These are phyloP conservation scores for Mechanitis messenoides DNA, from an alignment of 2,888 invertebrate genomes.

Conservation along the genomic window DNA sequence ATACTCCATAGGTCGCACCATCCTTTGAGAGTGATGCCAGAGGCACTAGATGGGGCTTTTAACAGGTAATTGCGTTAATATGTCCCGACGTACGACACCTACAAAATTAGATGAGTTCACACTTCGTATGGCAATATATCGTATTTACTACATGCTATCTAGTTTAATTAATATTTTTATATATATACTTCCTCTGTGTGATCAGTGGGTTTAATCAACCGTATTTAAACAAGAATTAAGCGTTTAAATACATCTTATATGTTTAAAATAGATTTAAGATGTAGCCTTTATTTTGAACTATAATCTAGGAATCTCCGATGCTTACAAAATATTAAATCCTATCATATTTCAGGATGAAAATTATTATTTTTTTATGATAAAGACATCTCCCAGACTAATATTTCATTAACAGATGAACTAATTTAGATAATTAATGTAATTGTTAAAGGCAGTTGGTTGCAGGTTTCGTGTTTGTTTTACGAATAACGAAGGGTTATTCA, in stretches of 20 bases:
- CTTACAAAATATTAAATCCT: too few species aligned
- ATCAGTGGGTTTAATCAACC: too few species aligned
- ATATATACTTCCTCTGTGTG: background rate
- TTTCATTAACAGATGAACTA: background rate
- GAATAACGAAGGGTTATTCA: background rate
- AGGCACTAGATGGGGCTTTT: constrained; percentile 63
- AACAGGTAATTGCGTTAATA: constrained; percentile 71
- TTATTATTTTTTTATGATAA: too few species aligned
- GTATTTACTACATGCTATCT: constrained; percentile 8
- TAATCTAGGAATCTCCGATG: too few species aligned
- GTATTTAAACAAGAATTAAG: too few species aligned
- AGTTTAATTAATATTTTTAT: background rate
- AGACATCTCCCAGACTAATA: too few species aligned
- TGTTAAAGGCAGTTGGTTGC: background rate
- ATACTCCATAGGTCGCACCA: constrained; percentile 34
- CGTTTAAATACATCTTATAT: too few species aligned
- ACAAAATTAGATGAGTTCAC: constrained; percentile 48
- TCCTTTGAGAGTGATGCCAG: constrained; percentile 53
- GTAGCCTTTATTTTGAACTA: too few species aligned
- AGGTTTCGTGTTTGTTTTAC: background rate
- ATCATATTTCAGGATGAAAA: too few species aligned
- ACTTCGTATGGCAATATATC: constrained; percentile 13
- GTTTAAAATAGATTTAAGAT: too few species aligned
- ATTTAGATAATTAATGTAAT: background rate
- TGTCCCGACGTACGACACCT: constrained; percentile 59